Percentiles rank a stretch among this genome's conserved stretches.
These are phyloP conservation scores for Liopterus haemorrhoidalis DNA, from an alignment of 2,888 invertebrate genomes.

Conservation along the genomic window DNA sequence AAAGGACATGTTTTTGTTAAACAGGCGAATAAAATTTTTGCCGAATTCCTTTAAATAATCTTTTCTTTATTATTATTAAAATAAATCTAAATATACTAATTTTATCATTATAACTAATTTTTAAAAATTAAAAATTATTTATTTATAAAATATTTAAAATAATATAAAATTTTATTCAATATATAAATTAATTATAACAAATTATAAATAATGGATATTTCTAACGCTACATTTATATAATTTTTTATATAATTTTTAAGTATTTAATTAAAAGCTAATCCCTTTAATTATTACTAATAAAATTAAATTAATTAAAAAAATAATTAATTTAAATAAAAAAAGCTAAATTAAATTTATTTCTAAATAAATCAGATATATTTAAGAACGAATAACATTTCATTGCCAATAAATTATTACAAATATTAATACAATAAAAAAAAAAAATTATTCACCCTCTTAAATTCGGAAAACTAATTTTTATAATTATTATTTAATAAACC, in stretches of 20 bases:
- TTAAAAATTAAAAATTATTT: constrained; percentile 43
- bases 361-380: constrained; percentile 63
- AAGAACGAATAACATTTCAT: constrained; percentile 62
- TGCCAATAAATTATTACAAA: constrained; percentile 57
- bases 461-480: constrained; percentile 51
- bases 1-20: too few species aligned
- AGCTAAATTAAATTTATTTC: constrained; percentile 54
- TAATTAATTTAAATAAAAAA: constrained; percentile 41
- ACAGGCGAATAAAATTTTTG: too few species aligned
- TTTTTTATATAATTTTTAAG: constrained; percentile 46
- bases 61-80: constrained; percentile 34
- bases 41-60: too few species aligned
- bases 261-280: constrained; percentile 56
- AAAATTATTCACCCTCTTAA: constrained; percentile 57
- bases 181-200: constrained; percentile 47
- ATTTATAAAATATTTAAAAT: constrained; percentile 45
- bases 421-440: constrained; percentile 54
- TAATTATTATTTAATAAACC: constrained; percentile 53
- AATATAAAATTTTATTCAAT: constrained; percentile 46
- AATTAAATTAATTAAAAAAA: constrained; percentile 37
- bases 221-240: constrained; percentile 51
- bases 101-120: constrained; percentile 53
- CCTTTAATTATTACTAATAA: constrained; percentile 51
- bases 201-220: constrained; percentile 51
- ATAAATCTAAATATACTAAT: constrained; percentile 50